Base-by-base conservation (phyloP, 2,797 vertebrate genomes). In the Pygocentrus nattereri region DNA sequence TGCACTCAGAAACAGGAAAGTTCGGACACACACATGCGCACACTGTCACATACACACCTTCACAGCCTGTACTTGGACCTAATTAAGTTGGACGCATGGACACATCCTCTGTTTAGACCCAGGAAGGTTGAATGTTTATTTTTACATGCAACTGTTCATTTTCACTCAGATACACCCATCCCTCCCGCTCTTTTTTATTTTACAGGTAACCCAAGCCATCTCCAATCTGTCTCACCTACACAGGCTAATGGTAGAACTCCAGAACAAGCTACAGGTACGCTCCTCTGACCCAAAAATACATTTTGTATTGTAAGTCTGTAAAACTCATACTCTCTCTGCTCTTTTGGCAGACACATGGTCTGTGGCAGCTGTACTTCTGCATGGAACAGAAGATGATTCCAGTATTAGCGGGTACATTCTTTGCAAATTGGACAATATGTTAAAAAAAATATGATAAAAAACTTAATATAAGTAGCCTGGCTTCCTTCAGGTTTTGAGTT, bases 311-410 rank as follows among this genome's bases (percentile, higher is more conserved):
- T 34, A 62, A 50, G 30, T 8, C 8, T 38, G 12, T 5, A 56
- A 16, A 41, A 1, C 15, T 8, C 49, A 4, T 49, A 73, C 15
- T 27, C 70, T 34, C 7, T 23, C 58, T 34, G 27, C 38, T 83
- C 7, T 79, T 5, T 76, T n/a, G 67, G 0, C 74, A 98, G 97
- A 90, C 80, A 83, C 93, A 91, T 80, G 93, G 94, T 21, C 92
- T 98, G 81, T 97, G 96, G 97, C 85, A 94, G 77, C 93, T 98
- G n/a, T 98, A 96, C 90, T 94, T 91, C 77, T 91, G 88, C 38
- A 88, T 98, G 90, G 97, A 99, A 91, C 89, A 96, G 84, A 96
- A 93, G 76, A 94, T 97, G 94, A 95, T 96, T 82, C 94, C 96
- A 79, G 90, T 99, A 87, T 92, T 99, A 90, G 97, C 97, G 95